Conservation (phyloP, 2,888 invertebrate species). For the Eupithecia tripunctaria region DNA sequence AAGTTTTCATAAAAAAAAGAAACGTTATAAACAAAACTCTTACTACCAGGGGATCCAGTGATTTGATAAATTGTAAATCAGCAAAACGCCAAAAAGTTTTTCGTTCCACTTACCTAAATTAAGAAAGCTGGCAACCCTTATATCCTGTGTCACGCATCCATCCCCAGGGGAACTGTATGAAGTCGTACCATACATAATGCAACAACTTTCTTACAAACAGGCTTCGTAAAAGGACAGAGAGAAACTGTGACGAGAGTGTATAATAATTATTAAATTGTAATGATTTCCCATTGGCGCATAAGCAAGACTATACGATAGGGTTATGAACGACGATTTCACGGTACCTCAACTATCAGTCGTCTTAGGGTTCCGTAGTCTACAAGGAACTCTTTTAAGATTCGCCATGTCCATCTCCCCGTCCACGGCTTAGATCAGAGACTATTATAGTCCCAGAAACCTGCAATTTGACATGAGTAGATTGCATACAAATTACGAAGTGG, state of each 20-base stretch:
- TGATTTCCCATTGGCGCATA: neutral
- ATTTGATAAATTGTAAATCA: neutral
- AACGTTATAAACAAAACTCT: too few species aligned
- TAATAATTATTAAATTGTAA: neutral
- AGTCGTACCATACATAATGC: slow-evolving; percentile 3
- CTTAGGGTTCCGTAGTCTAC: too few species aligned
- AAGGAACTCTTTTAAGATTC: too few species aligned
- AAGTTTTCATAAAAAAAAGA: too few species aligned
- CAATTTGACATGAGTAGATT: too few species aligned
- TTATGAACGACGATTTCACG: too few species aligned
- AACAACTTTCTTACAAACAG: slow-evolving; percentile 3
- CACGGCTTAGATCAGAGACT: too few species aligned
- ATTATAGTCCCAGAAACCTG: too few species aligned
- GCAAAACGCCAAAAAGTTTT: neutral
- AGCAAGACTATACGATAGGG: too few species aligned
- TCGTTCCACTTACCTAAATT: neutral
- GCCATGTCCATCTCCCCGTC: too few species aligned
- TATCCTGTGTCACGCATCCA: slow-evolving; percentile 1
- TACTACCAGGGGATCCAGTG: neutral
- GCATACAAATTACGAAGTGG: too few species aligned
- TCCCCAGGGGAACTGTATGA: neutral
- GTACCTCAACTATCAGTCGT: too few species aligned
- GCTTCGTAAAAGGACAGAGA: neutral
- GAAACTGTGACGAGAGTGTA: neutral
- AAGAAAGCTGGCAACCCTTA: neutral